Conservation (phyloP, 2,797 vertebrate species). For the Pangasius mekongensis region DNA sequence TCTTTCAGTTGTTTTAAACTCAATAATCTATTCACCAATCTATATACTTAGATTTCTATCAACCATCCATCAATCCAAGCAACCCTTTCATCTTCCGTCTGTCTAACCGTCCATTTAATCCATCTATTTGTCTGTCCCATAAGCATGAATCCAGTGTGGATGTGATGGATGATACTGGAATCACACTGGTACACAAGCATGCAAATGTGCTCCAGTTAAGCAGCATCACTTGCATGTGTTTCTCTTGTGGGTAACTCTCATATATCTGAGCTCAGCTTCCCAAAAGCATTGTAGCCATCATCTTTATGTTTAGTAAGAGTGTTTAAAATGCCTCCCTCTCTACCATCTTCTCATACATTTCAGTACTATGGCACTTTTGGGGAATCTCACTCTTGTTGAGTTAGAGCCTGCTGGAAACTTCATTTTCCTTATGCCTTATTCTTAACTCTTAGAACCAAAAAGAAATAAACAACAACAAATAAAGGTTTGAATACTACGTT, state of each 20-base stretch:
- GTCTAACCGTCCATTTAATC: slow-evolving; percentile 17
- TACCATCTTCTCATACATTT: slow-evolving; percentile 23
- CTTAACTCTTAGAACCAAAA: not conserved
- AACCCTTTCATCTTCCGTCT: slow-evolving; percentile 27
- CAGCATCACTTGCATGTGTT: not conserved
- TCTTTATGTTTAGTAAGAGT: slow-evolving; percentile 38
- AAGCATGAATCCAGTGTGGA: not conserved
- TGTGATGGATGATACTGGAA: slow-evolving; percentile 40
- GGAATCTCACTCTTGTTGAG: slow-evolving; percentile 46
- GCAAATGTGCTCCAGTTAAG: not conserved
- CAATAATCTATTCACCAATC: slow-evolving; percentile 29
- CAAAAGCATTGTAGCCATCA: slow-evolving; percentile 26
- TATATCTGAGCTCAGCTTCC: not conserved
- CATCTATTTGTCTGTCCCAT: slow-evolving; percentile 56
- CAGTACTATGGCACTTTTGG: slow-evolving; percentile 34
- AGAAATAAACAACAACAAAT: slow-evolving; percentile 3
- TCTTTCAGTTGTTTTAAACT: slow-evolving; percentile 32
- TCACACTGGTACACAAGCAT: not conserved
- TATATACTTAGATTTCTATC: slow-evolving; percentile 9
- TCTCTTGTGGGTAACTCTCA: not conserved
- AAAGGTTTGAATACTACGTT: not conserved
- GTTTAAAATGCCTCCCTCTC: slow-evolving; percentile 36
- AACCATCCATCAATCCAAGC: slow-evolving; percentile 26
- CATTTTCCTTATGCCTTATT: not conserved
- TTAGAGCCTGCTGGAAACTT: slow-evolving; percentile 43